A percentile compares a stretch with the other conserved stretches of the same genome.
Evolutionary conservation across 2,888 invertebrate species (phyloP).

Genomic region (Drosophila vallismaia): DNA sequence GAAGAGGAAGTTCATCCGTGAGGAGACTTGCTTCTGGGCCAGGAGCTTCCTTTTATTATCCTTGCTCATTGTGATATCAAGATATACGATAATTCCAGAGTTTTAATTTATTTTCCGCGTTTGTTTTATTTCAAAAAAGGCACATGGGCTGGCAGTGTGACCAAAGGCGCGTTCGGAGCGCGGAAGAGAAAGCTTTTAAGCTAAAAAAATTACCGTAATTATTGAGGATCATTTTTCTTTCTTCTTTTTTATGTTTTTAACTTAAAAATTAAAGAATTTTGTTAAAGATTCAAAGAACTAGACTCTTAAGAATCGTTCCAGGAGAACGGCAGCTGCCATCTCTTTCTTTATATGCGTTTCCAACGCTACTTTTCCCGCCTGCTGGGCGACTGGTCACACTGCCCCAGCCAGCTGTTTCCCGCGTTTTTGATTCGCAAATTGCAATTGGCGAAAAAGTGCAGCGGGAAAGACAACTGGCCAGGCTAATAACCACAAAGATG

Average conservation of each 20-base stretch:
- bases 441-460: conserved; percentile 12
- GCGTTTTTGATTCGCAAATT: conserved; percentile 42
- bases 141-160: conserved; percentile 23
- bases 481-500: conserved; percentile 17
- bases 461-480: background rate
- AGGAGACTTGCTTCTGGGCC: conserved; percentile 52
- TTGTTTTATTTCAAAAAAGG: conserved; percentile 5
- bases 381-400: conserved; percentile 6
- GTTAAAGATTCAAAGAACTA: background rate
- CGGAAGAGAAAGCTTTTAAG: background rate
- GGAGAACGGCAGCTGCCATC: background rate
- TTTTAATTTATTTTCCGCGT: background rate
- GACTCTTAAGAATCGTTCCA: background rate
- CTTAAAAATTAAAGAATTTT: background rate
- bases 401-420: conserved; percentile 42
- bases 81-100: background rate
- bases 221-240: background rate
- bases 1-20: conserved; percentile 82
- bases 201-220: too few relatives aligned
- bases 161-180: background rate
- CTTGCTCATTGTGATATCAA: conserved; percentile 30
- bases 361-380: background rate
- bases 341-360: background rate
- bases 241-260: background rate
- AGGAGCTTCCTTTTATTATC: conserved; percentile 52